Conservation (phyloP, 2,797 vertebrate species). For the Pseudochirops cupreus region DNA sequence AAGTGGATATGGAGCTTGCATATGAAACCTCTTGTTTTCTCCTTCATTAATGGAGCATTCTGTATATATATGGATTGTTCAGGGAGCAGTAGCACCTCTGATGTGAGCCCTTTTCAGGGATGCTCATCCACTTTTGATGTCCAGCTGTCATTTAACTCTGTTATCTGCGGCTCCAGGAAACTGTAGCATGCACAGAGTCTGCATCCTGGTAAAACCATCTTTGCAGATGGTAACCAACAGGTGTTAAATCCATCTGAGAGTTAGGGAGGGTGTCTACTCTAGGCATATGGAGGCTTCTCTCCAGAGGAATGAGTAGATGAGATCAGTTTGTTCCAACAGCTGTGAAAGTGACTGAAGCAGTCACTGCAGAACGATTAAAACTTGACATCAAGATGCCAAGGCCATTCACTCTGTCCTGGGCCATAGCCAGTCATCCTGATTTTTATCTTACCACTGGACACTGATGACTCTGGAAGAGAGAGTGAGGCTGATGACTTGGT, state of each 20-base stretch:
- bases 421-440: background rate
- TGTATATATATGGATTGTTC: background rate
- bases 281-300: too few species aligned
- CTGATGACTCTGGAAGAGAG: background rate
- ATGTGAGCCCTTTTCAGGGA: background rate
- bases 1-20: background rate
- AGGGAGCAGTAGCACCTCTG: background rate
- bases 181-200: background rate
- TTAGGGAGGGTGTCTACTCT: background rate
- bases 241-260: background rate
- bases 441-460: background rate
- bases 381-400: background rate
- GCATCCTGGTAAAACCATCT: background rate
- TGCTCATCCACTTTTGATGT: background rate
- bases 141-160: background rate
- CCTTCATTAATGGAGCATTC: background rate
- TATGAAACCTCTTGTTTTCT: background rate
- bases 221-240: background rate
- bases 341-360: background rate
- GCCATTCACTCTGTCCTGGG: background rate
- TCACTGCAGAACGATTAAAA: background rate
- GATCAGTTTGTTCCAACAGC: too few species aligned
- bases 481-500: background rate
- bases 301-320: too few species aligned
- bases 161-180: background rate